phyloP scores from a whole-genome alignment of 2,888 invertebrate species.

The Eurois occulta region DNA sequence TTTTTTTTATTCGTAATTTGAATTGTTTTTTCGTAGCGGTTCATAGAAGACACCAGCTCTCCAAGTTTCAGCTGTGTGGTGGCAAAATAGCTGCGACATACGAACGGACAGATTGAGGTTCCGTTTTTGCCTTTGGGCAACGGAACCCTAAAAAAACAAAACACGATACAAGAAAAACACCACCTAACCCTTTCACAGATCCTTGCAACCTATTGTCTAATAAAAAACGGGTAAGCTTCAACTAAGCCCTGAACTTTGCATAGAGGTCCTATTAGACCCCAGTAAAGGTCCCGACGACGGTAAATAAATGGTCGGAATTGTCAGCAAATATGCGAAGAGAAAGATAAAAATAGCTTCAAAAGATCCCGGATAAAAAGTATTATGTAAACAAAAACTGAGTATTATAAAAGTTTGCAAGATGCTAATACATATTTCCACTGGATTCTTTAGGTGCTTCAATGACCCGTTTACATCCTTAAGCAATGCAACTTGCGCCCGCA shows the following conservation, averaged over 20 bases:
- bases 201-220: slow-evolving; percentile 42
- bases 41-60: no score
- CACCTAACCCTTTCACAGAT: slow-evolving; percentile 34
- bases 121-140: not conserved
- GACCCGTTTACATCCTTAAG: not conserved
- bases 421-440: not conserved
- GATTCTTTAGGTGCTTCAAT: not conserved
- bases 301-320: slow-evolving; percentile 59
- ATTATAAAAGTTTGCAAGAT: not conserved
- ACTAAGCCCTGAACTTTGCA: slow-evolving; percentile 57
- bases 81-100: no score
- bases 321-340: slow-evolving; percentile 58
- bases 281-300: slow-evolving; percentile 23
- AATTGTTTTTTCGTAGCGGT: no score
- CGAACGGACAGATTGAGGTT: no score
- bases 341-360: slow-evolving; percentile 50
- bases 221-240: slow-evolving; percentile 54
- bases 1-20: no score
- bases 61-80: no score
- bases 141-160: slow-evolving; percentile 2
- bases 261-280: slow-evolving; percentile 49
- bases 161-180: not conserved
- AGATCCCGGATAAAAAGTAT: slow-evolving; percentile 26
- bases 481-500: not conserved
- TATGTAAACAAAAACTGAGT: slow-evolving; percentile 7